Evolutionary conservation across 2,888 invertebrate genomes (phyloP), one percentile per base, ranked within the genome.

Genomic region (Tetropium fuscum): DNA sequence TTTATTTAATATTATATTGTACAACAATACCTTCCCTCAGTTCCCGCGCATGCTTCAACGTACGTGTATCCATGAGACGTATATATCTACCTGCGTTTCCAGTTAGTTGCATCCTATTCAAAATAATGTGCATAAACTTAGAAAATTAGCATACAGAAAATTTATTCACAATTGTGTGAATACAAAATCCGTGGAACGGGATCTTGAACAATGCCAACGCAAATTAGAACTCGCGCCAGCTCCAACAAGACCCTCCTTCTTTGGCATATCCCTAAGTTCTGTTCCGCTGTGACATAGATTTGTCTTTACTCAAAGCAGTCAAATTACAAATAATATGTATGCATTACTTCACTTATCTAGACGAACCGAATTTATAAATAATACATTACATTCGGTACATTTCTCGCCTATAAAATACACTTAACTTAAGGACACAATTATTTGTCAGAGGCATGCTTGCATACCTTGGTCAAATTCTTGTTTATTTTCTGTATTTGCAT

Each of bases 141-240:
- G 48, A 47, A 64, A 72, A 75, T 75, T 74, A 75, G 73, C 74
- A 75, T 74, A 72, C 70, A 69, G 71, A 69, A 73, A 74, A 74
- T 75, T 75, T 74, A 74, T 75, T 75, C 73, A 69, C 70, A 74
- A 74, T 73, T 69, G 60, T 71, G 69, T 69, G 72, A 74, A 74
- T 73, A 67, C 66, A 61, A 69, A 73, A 72, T 71, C 64, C 63
- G 58, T 68, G 69, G 63, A 66, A 67, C 70, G 68, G 68, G 66
- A 60, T 64, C 61, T 73, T 70, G 74, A 74, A 75, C 75, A 76
- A 75, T 74, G 71, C 68, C 64, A 66, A 67, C 60, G 71, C 59
- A 74, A 74, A 74, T 75, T 75, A 73, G 72, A 74, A 75, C 66
- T 70, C 63, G 70, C 72, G 73, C 70, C 71, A 72, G 71, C 64